These are phyloP conservation scores for Spilogale gracilis DNA, from an alignment of 2,113 vertebrate species.

Conservation along the genomic window DNA sequence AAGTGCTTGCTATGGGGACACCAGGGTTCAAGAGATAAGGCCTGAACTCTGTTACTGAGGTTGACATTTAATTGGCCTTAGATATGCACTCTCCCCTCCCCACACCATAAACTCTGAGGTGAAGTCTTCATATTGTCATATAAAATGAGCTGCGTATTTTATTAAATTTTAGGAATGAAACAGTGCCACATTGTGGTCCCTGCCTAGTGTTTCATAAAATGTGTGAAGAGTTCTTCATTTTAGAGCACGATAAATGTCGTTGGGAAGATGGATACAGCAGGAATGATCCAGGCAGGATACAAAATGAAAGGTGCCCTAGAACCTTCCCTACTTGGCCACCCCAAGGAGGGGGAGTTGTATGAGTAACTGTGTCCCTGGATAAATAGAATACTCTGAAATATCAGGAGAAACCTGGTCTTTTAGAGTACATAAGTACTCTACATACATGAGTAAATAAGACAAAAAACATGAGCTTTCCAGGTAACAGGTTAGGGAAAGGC, in stretches of 20 bases:
- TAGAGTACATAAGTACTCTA: not conserved
- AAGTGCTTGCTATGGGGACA: not conserved
- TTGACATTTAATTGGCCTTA: constrained; percentile 36
- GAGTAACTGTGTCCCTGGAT: not conserved
- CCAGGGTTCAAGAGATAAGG: not conserved
- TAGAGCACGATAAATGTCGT: not conserved
- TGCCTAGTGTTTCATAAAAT: constrained; percentile 48
- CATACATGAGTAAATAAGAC: not conserved
- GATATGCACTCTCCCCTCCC: not conserved
- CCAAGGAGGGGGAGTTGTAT: not conserved
- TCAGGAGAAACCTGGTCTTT: not conserved
- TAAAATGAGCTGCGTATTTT: constrained; percentile 55
- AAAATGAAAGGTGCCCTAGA: constrained; percentile 5
- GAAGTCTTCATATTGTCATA: not conserved
- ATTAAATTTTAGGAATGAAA: constrained; percentile 69
- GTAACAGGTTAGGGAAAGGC: not conserved
- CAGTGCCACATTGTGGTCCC: constrained; percentile 53
- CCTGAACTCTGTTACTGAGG: not conserved
- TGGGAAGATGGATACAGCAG: not conserved
- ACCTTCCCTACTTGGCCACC: not conserved
- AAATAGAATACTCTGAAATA: not conserved
- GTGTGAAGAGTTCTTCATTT: constrained; percentile 23
- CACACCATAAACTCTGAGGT: not conserved
- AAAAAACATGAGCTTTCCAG: not conserved
- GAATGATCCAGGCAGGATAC: not conserved